Conservation (phyloP, 2,113 vertebrate species). For the Stictonetta naevosa region DNA sequence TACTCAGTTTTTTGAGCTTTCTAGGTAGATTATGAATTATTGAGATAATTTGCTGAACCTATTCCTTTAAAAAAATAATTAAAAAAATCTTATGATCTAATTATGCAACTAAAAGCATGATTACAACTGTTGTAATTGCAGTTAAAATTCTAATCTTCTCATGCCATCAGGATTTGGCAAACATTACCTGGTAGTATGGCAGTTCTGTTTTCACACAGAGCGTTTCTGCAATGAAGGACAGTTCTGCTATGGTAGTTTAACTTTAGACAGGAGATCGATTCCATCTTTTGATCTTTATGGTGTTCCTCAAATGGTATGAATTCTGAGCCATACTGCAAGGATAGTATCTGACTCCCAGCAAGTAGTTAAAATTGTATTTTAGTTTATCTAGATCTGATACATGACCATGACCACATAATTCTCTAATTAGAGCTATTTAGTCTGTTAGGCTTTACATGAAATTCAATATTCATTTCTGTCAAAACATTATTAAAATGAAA, state of each 20-base stretch:
- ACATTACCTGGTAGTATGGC: rapidly evolving
- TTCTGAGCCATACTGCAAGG: not conserved
- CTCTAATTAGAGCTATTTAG: not conserved
- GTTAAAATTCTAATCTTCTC: not conserved
- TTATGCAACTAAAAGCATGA: not conserved
- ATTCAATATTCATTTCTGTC: not conserved
- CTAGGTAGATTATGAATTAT: not conserved
- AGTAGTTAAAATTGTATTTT: not conserved
- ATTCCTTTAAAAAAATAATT: not conserved
- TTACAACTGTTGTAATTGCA: not conserved
- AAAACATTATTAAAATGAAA: not conserved
- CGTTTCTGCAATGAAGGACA: not conserved
- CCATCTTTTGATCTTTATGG: not conserved
- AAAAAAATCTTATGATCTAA: not conserved
- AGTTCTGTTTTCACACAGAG: not conserved
- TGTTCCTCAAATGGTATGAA: not conserved
- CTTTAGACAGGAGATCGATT: not conserved
- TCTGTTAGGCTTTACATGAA: not conserved
- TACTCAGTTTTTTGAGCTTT: not conserved
- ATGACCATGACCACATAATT: not conserved
- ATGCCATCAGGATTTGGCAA: not conserved
- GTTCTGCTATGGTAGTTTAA: not conserved
- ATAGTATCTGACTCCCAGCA: not conserved
- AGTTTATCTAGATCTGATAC: not conserved
- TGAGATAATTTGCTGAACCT: not conserved